Base-by-base conservation (phyloP, 1,140 invertebrate species). In the Mercenaria mercenaria region DNA sequence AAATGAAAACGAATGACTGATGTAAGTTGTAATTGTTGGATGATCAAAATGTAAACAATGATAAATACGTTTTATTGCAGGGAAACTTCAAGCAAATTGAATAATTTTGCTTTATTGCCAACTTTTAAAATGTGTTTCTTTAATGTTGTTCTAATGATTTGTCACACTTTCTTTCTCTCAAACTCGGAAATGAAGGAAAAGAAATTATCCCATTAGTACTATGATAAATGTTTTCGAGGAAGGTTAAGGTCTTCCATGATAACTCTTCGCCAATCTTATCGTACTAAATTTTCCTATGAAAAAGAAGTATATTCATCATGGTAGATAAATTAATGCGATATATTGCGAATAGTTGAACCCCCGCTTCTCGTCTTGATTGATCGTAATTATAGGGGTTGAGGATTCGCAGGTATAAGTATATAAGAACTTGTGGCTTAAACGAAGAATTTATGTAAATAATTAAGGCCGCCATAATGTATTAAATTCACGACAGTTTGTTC, bases 231-330 rank as follows among this genome's bases (percentile, higher is more conserved):
- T 3, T 56, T 56, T 56, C 15, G 52, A 56, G 52, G 52, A 56
- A 13, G 52, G n/a, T 56, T 56, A 20, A 56, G 52, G 52, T 20
- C 52, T 23, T 56, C n/a, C n/a, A n/a, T n/a, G n/a, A n/a, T n/a
- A n/a, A n/a, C n/a, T n/a, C n/a, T n/a, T n/a, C n/a, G n/a, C n/a
- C n/a, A n/a, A n/a, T n/a, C n/a, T n/a, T n/a, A n/a, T n/a, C 11
- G 18, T 26, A 77, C 74, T 77, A 77, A 77, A 77, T 77, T 50
- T 50, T 77, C 74, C 41, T 50, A 77, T 77, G 74, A 77, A 77
- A 77, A 50, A 77, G 50, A 77, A 77, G 43, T 47, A 72, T 87
- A 87, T 77, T 87, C 84, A 77, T 29, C 50, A 52, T 34, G 52
- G 77, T 77, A 76, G 15, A 34, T 77, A 67, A 77, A 34, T 29